Evolutionary conservation across 1,140 invertebrate genomes (phyloP).

Genomic region (Eupeodes corollae): DNA sequence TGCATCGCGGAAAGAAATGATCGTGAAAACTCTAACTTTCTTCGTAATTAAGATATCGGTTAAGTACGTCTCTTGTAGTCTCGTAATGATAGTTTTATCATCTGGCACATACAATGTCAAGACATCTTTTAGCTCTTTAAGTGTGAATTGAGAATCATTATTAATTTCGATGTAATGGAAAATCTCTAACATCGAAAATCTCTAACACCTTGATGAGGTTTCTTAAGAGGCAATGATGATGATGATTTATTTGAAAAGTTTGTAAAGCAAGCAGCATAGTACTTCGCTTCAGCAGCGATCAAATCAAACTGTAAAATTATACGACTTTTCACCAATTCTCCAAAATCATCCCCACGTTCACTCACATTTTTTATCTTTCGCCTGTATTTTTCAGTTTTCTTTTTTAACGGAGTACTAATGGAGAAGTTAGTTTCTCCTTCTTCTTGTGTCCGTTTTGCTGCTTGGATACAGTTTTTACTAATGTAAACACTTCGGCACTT

Average conservation of each 20-base stretch:
- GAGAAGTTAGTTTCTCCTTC: conserved; percentile 9
- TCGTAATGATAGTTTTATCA: conserved; percentile 1
- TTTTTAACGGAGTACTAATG: no score
- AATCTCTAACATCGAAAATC: background rate
- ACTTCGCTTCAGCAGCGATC: background rate
- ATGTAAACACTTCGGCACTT: conserved; percentile 13
- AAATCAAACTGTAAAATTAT: no score
- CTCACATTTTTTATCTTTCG: conserved; percentile 10
- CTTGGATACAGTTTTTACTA: conserved; percentile 16
- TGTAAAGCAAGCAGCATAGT: conserved; percentile 1
- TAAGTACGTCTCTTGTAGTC: background rate
- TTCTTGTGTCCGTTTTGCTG: conserved; percentile 11
- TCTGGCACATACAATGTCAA: background rate
- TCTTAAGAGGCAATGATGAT: background rate
- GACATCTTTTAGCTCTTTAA: background rate
- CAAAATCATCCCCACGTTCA: conserved; percentile 8
- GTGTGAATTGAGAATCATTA: conserved; percentile 1
- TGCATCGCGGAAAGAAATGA: conserved; percentile 15
- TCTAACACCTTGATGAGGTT: background rate
- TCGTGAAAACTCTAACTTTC: background rate
- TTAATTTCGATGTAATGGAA: conserved; percentile 1
- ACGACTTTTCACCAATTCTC: conserved; percentile 10
- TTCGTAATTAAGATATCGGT: conserved; percentile 1
- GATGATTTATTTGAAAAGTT: conserved; percentile 2
- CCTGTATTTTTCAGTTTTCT: conserved; percentile 7